A percentile compares a stretch with the other conserved stretches of the same genome.
Evolutionary conservation across 2,113 vertebrate species (phyloP).

Genomic region (Phylloscopus whistleri): DNA sequence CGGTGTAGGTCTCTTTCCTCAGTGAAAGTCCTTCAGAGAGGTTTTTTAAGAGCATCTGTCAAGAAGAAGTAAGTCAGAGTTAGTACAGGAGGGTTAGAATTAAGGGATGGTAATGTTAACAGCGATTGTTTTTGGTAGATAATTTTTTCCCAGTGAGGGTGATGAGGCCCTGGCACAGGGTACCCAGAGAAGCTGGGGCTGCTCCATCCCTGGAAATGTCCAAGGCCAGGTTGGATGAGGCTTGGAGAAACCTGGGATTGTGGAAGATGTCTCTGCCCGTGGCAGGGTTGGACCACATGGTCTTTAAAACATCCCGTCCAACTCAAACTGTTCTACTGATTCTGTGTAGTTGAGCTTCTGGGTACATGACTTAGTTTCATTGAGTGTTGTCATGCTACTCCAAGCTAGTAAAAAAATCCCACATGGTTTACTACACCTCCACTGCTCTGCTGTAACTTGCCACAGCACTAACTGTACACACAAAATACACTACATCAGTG

Average conservation of each 20-base stretch:
- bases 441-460: neutral
- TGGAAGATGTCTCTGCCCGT: neutral
- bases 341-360: neutral
- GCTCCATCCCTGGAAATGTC: neutral
- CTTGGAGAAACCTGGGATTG: neutral
- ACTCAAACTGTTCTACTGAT: neutral
- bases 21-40: neutral
- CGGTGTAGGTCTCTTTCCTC: neutral
- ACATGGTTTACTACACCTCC: neutral
- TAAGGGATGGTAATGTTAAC: neutral
- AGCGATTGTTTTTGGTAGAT: neutral
- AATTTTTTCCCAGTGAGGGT: neutral
- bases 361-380: accelerated
- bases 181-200: neutral
- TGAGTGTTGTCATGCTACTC: neutral
- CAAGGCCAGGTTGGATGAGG: accelerated
- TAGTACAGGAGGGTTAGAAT: neutral
- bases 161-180: accelerated
- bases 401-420: neutral
- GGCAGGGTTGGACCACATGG: neutral
- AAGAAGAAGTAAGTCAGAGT: neutral
- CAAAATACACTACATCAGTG: neutral
- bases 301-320: neutral
- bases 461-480: neutral
- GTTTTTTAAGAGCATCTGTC: neutral